Conservation (phyloP, 2,113 vertebrate genomes). For the Bubo scandiacus region DNA sequence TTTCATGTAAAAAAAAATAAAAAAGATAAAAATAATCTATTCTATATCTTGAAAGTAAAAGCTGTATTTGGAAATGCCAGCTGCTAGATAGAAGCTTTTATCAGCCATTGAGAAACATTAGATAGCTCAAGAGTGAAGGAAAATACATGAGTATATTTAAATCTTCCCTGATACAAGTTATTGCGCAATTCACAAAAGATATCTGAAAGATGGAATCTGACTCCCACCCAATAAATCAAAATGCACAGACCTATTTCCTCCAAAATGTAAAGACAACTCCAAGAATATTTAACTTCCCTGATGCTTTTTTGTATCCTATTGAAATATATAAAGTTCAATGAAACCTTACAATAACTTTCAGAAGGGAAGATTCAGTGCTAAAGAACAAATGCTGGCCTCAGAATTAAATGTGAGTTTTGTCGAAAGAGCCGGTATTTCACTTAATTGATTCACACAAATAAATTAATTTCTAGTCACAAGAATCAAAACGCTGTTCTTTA, state of each 20-base stretch:
- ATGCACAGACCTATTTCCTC: not conserved
- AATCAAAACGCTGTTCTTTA: not conserved
- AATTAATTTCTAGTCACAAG: not conserved
- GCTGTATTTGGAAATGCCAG: not conserved
- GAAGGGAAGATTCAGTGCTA: not conserved
- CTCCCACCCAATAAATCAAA: not conserved
- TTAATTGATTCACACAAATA: not conserved
- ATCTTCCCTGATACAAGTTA: not conserved
- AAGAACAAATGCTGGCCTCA: not conserved
- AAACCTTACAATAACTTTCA: not conserved
- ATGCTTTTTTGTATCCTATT: not conserved
- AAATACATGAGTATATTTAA: not conserved
- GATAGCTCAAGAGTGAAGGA: not conserved
- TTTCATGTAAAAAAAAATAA: not conserved
- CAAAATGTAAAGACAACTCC: not conserved
- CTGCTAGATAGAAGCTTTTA: not conserved
- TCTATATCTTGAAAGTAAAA: not conserved
- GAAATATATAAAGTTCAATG: not conserved
- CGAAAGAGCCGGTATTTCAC: not conserved
- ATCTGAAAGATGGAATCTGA: not conserved
- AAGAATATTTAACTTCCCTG: not conserved
- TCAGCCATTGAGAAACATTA: not conserved
- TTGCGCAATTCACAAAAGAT: not conserved
- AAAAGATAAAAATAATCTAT: not conserved
- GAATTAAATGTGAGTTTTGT: not conserved